A percentile compares a stretch with the other conserved stretches of the same genome.
Evolutionary conservation across 2,797 vertebrate genomes (phyloP).

Genomic region (Sebastes oblongus): DNA sequence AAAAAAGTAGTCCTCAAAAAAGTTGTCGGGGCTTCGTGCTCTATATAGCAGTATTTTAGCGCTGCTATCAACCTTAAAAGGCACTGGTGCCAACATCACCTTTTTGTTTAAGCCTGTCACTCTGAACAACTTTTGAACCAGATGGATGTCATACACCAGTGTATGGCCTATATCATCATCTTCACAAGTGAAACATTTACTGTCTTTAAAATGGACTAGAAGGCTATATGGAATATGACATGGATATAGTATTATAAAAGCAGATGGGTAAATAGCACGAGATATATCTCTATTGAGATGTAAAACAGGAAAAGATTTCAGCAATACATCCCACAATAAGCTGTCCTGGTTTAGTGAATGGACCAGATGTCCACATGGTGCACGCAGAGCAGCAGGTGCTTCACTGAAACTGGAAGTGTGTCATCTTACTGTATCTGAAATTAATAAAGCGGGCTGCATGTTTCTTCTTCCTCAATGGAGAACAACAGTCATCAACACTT

Average conservation of each 20-base stretch:
- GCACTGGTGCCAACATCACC: background rate
- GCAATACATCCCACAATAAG: slow-evolving; percentile 24
- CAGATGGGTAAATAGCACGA: slow-evolving; percentile 9
- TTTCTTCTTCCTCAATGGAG: background rate
- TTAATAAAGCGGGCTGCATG: background rate
- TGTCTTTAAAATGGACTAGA: background rate
- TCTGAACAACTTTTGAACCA: background rate
- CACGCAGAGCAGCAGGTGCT: slow-evolving; percentile 33
- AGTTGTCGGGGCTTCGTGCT: too few species aligned
- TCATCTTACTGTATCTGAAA: slow-evolving; percentile 6
- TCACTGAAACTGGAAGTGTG: slow-evolving; percentile 9
- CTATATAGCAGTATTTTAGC: background rate
- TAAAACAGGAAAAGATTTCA: slow-evolving; percentile 35
- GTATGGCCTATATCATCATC: background rate
- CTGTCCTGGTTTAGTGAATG: slow-evolving; percentile 50
- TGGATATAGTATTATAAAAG: background rate
- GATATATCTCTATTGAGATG: slow-evolving; percentile 29
- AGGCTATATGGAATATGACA: background rate
- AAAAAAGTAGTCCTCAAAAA: too few species aligned
- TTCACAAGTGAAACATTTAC: background rate
- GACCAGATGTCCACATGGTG: slow-evolving; percentile 42
- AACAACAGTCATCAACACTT: background rate
- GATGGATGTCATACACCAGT: background rate
- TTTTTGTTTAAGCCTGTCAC: background rate
- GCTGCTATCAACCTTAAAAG: background rate